Evolutionary conservation across 2,888 invertebrate genomes (phyloP).

Genomic region (Tineola bisselliella): DNA sequence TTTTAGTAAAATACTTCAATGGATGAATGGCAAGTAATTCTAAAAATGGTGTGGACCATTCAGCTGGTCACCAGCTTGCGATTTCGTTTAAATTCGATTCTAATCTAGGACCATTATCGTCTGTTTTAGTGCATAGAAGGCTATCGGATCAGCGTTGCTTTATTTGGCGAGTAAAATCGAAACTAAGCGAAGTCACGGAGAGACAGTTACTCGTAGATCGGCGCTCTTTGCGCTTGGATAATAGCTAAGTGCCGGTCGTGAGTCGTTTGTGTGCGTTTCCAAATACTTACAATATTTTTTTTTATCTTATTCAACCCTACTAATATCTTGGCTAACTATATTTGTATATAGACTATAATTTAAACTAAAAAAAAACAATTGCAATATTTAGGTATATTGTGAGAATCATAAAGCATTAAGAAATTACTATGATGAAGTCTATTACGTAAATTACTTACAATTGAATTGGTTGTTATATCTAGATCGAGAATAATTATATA

Average conservation of each 20-base stretch:
- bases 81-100: constrained; percentile 56
- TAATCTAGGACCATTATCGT: constrained; percentile 55
- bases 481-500: background rate
- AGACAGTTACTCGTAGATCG: constrained; percentile 23
- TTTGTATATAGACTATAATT: too few species aligned
- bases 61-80: constrained; percentile 38
- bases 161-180: constrained; percentile 47
- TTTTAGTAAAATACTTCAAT: background rate
- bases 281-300: constrained; percentile 25
- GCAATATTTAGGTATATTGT: background rate
- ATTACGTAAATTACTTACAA: background rate
- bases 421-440: background rate
- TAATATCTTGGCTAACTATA: too few species aligned
- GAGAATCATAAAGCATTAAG: background rate
- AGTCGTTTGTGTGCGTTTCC: constrained; percentile 31
- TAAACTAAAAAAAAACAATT: too few species aligned
- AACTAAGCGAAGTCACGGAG: constrained; percentile 22
- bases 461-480: background rate
- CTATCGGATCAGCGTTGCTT: constrained; percentile 45
- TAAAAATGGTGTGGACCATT: constrained; percentile 27
- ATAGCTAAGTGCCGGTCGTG: constrained; percentile 37
- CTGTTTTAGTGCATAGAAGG: constrained; percentile 44
- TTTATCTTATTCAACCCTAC: background rate
- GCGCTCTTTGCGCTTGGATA: constrained; percentile 29
- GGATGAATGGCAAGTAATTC: constrained; percentile 13